Base-by-base conservation (phyloP, 2,113 vertebrate genomes). In the Syrmaticus mikado region DNA sequence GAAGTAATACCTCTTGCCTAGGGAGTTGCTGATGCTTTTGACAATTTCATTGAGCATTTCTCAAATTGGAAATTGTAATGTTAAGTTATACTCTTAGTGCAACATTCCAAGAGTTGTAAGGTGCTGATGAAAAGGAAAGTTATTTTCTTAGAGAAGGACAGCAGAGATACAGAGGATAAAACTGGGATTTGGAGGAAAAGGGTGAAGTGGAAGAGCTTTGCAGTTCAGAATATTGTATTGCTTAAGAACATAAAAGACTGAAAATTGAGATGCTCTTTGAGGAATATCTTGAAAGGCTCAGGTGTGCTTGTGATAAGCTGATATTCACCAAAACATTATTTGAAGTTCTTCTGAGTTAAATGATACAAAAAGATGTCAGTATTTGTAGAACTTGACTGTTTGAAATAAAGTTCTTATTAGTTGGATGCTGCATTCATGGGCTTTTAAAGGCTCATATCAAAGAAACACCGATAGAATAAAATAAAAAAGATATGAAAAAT, bases 401-500 rank as follows among this genome's bases (percentile, higher is more conserved):
- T 30, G 32, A 57, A 57, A 38, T 20, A 36, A 60, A 9, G 32
- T 32, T 92, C 79, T 85, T 93, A 30, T 81, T 80, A 48, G 52
- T 65, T 46, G 48, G 48, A 86, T 57, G 43, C 15, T 94, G 34
- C 80, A 60, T 72, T 80, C 64, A 40, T 81, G 38, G 52, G 46
- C 73, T 88, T 79, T 91, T 88, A 64, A 90, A 87, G 36, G 18
- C 73, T 82, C 8, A 32, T 70, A 78, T 82, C 30, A 84, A 92
- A 94, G 76, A 87, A 89, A 78, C 45, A 93, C 43, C 46, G 81
- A 36, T 43, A 91, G 36, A 55, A 20, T 66, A 80, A 93, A 89
- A 83, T 94, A 41, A 40, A 93, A 90, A 81, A 89, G 57, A 82
- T 95, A 84, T 87, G 93, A 46, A 78, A 89, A 95, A 89, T 68